Conservation (phyloP, 2,113 vertebrate species). For the Toxotes chatareus region DNA sequence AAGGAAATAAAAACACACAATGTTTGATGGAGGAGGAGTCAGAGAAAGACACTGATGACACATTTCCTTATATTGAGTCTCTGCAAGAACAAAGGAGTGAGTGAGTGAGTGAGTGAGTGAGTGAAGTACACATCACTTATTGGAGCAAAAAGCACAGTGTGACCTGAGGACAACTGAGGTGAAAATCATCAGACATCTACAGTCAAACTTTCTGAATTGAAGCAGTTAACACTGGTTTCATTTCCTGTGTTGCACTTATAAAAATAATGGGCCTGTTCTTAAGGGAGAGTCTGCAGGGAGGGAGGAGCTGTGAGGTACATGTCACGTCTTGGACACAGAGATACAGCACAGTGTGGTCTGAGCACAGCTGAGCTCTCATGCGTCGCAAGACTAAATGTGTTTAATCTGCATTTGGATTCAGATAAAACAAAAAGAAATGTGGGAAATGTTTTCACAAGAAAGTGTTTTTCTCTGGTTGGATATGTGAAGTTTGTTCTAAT, state of each 20-base stretch:
- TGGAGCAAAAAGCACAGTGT: background rate
- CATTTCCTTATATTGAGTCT: background rate
- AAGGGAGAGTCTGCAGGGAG: too few species aligned
- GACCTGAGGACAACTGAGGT: background rate
- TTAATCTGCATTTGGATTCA: too few species aligned
- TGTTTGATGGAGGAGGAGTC: background rate
- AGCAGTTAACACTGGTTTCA: background rate
- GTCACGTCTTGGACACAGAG: background rate
- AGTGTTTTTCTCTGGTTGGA: too few species aligned
- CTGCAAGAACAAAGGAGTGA: background rate
- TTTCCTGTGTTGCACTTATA: background rate
- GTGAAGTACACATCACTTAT: background rate
- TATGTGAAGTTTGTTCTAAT: too few species aligned
- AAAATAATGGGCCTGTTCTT: background rate
- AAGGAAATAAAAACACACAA: background rate
- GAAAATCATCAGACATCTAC: too few species aligned
- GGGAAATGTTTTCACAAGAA: too few species aligned
- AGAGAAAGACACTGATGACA: background rate
- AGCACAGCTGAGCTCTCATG: background rate
- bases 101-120: too few species aligned
- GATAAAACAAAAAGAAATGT: too few species aligned
- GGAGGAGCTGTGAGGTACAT: too few species aligned
- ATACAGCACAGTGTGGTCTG: constrained; percentile 4
- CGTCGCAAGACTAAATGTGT: too few species aligned
- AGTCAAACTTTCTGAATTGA: background rate